Percentiles rank a stretch among this genome's conserved stretches.
Conservation (phyloP, 1,140 invertebrate genomes). For the Caenorhabditis inopinata region DNA sequence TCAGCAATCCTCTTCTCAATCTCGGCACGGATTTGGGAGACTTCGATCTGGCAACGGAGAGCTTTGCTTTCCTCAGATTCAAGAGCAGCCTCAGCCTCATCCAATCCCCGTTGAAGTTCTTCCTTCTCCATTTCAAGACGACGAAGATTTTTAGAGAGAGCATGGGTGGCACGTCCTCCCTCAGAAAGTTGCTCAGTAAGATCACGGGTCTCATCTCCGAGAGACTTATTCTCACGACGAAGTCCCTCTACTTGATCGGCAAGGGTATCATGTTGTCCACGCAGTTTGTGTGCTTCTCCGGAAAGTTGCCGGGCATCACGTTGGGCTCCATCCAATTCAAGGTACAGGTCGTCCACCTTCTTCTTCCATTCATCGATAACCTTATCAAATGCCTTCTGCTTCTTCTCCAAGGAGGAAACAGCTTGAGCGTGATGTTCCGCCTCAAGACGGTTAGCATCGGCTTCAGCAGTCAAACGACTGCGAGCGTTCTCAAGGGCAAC, state of each 20-base stretch:
- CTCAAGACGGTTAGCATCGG: slow-evolving; percentile 90
- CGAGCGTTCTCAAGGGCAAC: slow-evolving; percentile 89
- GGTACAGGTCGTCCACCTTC: slow-evolving; percentile 91
- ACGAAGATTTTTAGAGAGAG: slow-evolving; percentile 95
- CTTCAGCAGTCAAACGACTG: slow-evolving; percentile 93
- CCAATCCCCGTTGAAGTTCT: slow-evolving; percentile 94
- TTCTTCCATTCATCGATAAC: slow-evolving; percentile 98
- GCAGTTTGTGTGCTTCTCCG: slow-evolving; percentile 96
- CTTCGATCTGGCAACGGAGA: slow-evolving; percentile 78
- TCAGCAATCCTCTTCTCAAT: slow-evolving; percentile 97
- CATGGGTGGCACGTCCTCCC: slow-evolving; percentile 85
- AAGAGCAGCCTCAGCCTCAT: slow-evolving; percentile 95
- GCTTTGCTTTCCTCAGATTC: slow-evolving; percentile 99
- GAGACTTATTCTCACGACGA: slow-evolving; percentile 61
- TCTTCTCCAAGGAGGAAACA: slow-evolving; percentile 84
- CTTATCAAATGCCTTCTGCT: slow-evolving; percentile 99
- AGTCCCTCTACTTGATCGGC: slow-evolving; percentile 77
- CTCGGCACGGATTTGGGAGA: slow-evolving; percentile 94
- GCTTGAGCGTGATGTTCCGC: slow-evolving; percentile 58
- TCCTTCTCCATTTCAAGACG: slow-evolving; percentile 98
- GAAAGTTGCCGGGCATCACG: slow-evolving; percentile 99
- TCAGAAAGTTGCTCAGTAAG: slow-evolving; percentile 96
- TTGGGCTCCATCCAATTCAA: slow-evolving; percentile 94
- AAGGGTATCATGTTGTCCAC: slow-evolving; percentile 93
- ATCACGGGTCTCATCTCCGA: slow-evolving; percentile 74